Evolutionary conservation across 1,140 invertebrate species (phyloP), one percentile per base, ranked within the genome.

Genomic region (Paracyclopina nana): DNA sequence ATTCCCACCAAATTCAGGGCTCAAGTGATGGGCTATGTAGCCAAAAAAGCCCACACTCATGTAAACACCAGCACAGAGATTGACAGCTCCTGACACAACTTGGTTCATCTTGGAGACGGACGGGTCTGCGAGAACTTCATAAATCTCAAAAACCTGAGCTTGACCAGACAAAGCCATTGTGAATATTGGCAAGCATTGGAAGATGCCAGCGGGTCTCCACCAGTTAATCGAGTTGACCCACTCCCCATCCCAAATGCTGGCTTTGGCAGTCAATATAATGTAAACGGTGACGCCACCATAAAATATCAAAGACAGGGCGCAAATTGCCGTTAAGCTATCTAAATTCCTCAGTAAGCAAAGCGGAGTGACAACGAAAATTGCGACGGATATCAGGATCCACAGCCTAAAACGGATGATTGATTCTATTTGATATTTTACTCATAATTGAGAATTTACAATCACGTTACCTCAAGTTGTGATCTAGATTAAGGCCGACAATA

Each of bases 141-240:
- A 95, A 52, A 96, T 81, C 64, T 91, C 82, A 68, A 97, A 96
- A 25, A 96, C 74, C 72, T 65, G 82, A 73, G 86, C 90, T 71
- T 95, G 88, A 69, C 88, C 94, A 53, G 83, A 90, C 38, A 92
- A 68, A 1, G 88, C 86, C 80, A 94, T 87, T 18, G 84, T 80
- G 66, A 94, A 88, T 55, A 95, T 94, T 1, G 91, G 90, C 54
- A 95, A 68, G 65, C 85, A 87, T 60, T 88, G 82, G 22, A 92
- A 67, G 44, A 91, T 67, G 1, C 85, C 85, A 2, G 76, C 69
- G 2, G 82, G 77, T 59, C 76, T 73, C 90, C 87, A 94, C 60
- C 79, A 77, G 57, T 79, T 69, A 0, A 92, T 76, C 55, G 78
- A 72, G 8, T 73, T 60, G 27, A 74, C 65, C 81, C 82, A 90